These are phyloP conservation scores for Hanleya hanleyi DNA, from an alignment of 2,888 invertebrate species.

Conservation along the genomic window DNA sequence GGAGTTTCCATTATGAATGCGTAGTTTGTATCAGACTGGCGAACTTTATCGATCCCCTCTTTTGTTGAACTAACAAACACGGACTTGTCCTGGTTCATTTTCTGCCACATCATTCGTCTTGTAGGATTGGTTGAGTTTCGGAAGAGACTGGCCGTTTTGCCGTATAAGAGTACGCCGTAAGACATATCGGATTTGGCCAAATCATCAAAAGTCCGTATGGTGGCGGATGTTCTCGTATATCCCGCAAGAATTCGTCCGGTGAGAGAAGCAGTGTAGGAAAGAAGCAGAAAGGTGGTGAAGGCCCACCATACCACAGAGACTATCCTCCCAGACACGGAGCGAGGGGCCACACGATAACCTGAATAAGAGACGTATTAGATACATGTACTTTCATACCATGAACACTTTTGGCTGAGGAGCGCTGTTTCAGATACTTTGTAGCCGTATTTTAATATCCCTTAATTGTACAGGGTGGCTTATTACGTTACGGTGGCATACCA, in stretches of 20 bases:
- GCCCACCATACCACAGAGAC: conserved; percentile 46
- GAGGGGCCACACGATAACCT: conserved; percentile 41
- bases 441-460: too few species aligned
- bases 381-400: too few species aligned
- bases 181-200: not conserved
- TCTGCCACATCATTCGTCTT: not conserved
- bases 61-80: not conserved
- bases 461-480: too few species aligned
- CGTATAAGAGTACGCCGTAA: not conserved
- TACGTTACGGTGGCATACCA: too few species aligned
- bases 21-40: conserved; percentile 24
- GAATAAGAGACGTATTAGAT: not conserved
- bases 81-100: conserved; percentile 9
- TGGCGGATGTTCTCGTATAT: not conserved
- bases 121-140: not conserved
- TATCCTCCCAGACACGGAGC: conserved; percentile 42
- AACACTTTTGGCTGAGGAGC: too few species aligned
- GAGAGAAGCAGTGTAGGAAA: conserved; percentile 39
- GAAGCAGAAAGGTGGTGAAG: conserved; percentile 40
- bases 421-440: too few species aligned
- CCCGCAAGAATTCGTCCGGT: conserved; percentile 11
- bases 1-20: conserved; percentile 40
- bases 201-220: not conserved
- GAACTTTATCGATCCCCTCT: conserved; percentile 34
- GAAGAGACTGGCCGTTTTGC: not conserved